Conservation (phyloP, 1,140 invertebrate species). For the Pseudomyrmex flavicornis region DNA sequence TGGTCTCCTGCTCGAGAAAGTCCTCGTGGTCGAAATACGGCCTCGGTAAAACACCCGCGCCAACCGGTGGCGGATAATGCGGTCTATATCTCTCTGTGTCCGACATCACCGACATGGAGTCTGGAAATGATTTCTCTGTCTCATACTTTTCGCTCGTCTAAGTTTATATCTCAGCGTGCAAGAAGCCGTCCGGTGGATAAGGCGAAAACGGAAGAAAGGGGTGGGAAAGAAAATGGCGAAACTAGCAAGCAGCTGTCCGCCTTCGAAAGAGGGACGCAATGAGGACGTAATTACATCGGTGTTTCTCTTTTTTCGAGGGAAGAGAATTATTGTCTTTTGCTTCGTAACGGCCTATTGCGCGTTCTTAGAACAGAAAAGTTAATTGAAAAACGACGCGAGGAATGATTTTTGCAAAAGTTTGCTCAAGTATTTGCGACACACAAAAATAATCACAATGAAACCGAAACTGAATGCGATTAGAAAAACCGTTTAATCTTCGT, state of each 20-base stretch:
- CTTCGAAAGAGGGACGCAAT: constrained; percentile 44
- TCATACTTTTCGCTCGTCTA: background rate
- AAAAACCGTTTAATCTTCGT: background rate
- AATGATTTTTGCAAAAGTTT: constrained; percentile 40
- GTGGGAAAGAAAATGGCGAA: background rate
- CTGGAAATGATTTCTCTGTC: constrained; percentile 80
- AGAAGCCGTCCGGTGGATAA: constrained; percentile 29
- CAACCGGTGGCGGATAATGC: constrained; percentile 80
- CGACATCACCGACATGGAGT: constrained; percentile 91
- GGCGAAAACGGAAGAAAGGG: too few relatives aligned
- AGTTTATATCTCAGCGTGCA: constrained; percentile 27
- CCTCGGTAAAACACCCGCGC: constrained; percentile 80
- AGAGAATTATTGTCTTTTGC: constrained; percentile 61
- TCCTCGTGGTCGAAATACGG: constrained; percentile 84
- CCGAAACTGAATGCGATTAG: background rate
- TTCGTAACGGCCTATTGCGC: constrained; percentile 41
- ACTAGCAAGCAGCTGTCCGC: constrained; percentile 30
- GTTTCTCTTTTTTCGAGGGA: constrained; percentile 16
- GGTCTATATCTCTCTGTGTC: constrained; percentile 88
- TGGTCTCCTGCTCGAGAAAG: constrained; percentile 83
- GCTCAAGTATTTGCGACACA: constrained; percentile 11
- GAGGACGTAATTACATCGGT: constrained; percentile 61
- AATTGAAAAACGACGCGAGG: constrained; percentile 1
- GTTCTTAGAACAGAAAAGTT: constrained; percentile 38
- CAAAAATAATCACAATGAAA: background rate